These are phyloP conservation scores for Ramazzottius varieornatus DNA, from an alignment of 2,888 invertebrate species.

Conservation along the genomic window DNA sequence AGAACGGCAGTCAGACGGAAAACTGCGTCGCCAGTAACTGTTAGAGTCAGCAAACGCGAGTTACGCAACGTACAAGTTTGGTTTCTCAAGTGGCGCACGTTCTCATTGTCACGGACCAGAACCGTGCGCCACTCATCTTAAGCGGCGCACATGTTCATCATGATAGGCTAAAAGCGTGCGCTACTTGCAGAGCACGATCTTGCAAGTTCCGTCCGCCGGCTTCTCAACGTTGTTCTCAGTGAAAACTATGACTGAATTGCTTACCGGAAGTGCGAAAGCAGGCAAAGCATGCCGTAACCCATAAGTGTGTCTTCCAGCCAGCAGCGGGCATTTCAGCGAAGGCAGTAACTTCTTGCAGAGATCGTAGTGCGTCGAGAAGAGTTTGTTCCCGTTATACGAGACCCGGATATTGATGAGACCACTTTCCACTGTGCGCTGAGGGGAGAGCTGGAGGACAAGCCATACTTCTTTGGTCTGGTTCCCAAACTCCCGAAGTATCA, in stretches of 20 bases:
- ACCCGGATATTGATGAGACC: neutral
- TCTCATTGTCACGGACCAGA: no score
- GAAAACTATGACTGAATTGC: no score
- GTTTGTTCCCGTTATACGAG: neutral
- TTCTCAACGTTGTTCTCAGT: no score
- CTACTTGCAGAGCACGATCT: no score
- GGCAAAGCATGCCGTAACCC: neutral
- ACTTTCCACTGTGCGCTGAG: neutral
- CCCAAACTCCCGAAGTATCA: neutral
- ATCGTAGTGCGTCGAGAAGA: neutral
- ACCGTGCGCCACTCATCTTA: no score
- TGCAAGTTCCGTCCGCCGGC: no score
- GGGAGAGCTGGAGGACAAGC: neutral
- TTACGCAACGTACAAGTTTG: no score
- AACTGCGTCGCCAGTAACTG: neutral
- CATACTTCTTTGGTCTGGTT: neutral
- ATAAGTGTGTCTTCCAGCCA: neutral
- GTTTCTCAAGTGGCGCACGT: no score
- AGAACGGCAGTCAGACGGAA: neutral
- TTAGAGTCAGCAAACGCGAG: no score
- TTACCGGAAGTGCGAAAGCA: neutral
- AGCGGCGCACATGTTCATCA: no score
- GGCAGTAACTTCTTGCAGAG: neutral
- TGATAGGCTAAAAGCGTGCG: no score
- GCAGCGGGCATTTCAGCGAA: neutral